A percentile compares a stretch with the other conserved stretches of the same genome.
Conservation (phyloP, 2,113 vertebrate genomes). For the Machaerirhynchus nigripectus region DNA sequence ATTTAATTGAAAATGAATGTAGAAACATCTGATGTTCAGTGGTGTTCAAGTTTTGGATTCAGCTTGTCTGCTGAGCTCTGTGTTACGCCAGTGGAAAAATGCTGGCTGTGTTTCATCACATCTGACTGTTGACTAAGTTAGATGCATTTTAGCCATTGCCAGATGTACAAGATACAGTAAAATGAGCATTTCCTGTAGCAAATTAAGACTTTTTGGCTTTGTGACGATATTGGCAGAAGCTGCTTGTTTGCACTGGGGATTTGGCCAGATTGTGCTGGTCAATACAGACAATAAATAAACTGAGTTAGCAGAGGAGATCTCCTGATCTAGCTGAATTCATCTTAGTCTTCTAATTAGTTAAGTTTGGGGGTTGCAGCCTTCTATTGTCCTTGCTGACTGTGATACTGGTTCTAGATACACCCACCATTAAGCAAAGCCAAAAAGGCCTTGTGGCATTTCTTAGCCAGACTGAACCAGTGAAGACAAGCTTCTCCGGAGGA, state of each 20-base stretch:
- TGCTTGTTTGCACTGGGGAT: conserved; percentile 52
- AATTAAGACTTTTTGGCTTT: conserved; percentile 63
- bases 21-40: conserved; percentile 55
- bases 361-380: neutral
- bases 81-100: conserved; percentile 40
- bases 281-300: conserved; percentile 45
- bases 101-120: conserved; percentile 64
- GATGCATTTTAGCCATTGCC: conserved; percentile 54
- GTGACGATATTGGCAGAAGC: conserved; percentile 36
- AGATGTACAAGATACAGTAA: conserved; percentile 65
- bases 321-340: neutral
- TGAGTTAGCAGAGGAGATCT: conserved; percentile 12
- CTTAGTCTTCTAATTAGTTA: conserved; percentile 2
- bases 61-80: conserved; percentile 29
- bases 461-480: neutral
- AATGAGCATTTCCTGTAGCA: conserved; percentile 61
- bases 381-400: neutral
- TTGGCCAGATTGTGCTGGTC: conserved; percentile 65
- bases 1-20: conserved; percentile 60
- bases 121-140: conserved; percentile 65
- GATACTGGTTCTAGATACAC: neutral
- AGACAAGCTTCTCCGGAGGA: neutral
- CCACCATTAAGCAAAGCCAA: neutral
- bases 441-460: neutral
- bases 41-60: conserved; percentile 45